Percentiles rank a stretch among this genome's conserved stretches.
Evolutionary conservation across 2,113 vertebrate genomes (phyloP).

Genomic region (Anoura caudifer): DNA sequence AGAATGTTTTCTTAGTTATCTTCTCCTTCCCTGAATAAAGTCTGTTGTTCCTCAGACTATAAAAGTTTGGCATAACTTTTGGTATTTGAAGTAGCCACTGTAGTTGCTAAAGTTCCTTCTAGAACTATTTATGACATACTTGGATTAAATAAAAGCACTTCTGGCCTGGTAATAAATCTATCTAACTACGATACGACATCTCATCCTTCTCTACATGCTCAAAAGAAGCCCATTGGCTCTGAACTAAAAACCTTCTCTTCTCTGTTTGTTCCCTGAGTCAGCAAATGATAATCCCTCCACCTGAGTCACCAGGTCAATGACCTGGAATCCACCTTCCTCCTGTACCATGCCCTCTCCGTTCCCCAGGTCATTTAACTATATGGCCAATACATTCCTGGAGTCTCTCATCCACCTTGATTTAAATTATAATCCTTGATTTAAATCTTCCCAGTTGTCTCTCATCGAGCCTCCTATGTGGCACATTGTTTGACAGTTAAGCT

Average conservation of each 20-base stretch:
- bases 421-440: background rate
- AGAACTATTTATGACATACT: background rate
- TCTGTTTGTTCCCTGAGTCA: background rate
- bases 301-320: too few relatives aligned
- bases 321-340: background rate
- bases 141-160: background rate
- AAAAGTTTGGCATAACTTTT: background rate
- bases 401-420: background rate
- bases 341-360: rapidly evolving
- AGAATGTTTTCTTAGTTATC: background rate
- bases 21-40: background rate
- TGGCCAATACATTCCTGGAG: background rate
- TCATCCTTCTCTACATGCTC: background rate
- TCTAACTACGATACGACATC: rapidly evolving
- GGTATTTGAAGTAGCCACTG: background rate
- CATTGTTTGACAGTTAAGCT: background rate
- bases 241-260: background rate
- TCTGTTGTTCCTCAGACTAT: background rate
- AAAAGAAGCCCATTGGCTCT: background rate
- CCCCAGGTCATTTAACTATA: background rate
- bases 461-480: background rate
- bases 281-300: rapidly evolving
- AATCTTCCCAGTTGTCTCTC: background rate
- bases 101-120: background rate
- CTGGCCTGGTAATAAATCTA: background rate